Evolutionary conservation across 2,888 invertebrate genomes (phyloP), one percentile per base, ranked within the genome.

Genomic region (Leptinotarsa juncta): DNA sequence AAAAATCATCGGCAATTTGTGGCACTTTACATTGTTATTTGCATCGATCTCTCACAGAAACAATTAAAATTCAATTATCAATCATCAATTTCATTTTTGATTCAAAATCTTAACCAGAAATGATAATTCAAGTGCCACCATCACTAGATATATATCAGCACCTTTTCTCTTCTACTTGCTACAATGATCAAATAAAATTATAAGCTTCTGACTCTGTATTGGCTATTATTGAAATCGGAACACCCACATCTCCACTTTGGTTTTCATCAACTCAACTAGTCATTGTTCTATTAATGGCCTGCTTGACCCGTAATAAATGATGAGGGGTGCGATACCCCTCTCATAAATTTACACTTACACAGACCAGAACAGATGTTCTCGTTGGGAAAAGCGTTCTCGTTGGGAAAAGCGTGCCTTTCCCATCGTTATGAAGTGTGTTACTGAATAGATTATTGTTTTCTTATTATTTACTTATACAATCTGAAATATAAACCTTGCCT

Each of bases 291-390:
- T n/a, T 62, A 62, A 62, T 62, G 62, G 16, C 62, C 62, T 62
- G 62, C 26, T 62, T 62, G 42, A 42, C 32, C 62, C 16, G 10
- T 42, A 62, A 62, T 62, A 62, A 62, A 62, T 67, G 73, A 75
- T 71, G 75, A 74, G 75, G 77, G 75, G 75, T 73, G 71, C 70
- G 70, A 18, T 62, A 10, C 16, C 62, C 32, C 42, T 62, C 32
- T 32, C 42, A n/a, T 42, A 32, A 62, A 32, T 62, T 42, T n/a
- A 16, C 42, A 62, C 62, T 62, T 42, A n/a, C 5, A 32, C 5
- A 32, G 5, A 32, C 5, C 2, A 15, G 32, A 62, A 32, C 62
- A 62, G 62, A 62, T 62, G 62, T 62, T 62, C 62, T 32, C 4
- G 62, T n/a, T 10, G 57, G 10, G 14, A 51, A 51, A 51, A 57